Percentiles rank a stretch among this genome's conserved stretches.
Conservation (phyloP, 2,888 invertebrate genomes). For the Furcula furcula region DNA sequence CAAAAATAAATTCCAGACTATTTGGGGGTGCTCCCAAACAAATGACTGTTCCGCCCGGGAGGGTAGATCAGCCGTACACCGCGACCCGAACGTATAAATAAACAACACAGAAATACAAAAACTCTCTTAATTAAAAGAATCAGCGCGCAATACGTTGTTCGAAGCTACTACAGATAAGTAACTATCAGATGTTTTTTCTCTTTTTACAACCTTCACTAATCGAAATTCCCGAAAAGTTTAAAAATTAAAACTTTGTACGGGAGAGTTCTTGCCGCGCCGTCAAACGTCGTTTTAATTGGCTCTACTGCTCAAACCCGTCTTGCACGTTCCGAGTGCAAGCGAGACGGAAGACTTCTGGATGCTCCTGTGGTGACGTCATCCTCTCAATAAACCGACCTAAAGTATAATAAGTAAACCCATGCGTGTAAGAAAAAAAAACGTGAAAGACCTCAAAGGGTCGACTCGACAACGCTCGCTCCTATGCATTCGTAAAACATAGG, state of each 20-base stretch:
- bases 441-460: constrained; percentile 16
- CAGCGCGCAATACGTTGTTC: constrained; percentile 23
- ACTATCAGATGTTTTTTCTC: background rate
- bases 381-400: constrained; percentile 45
- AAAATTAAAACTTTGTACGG: constrained; percentile 15
- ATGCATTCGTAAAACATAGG: constrained; percentile 14
- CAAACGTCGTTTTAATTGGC: constrained; percentile 28
- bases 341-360: constrained; percentile 47
- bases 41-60: constrained; percentile 4
- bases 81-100: constrained; percentile 5
- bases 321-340: constrained; percentile 37
- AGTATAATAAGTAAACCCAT: constrained; percentile 50
- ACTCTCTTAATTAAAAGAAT: constrained; percentile 40
- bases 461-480: constrained; percentile 8
- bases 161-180: constrained; percentile 3
- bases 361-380: constrained; percentile 60
- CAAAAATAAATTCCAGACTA: constrained; percentile 11
- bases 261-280: constrained; percentile 13
- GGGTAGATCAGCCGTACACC: constrained; percentile 7
- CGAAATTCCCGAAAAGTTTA: constrained; percentile 9
- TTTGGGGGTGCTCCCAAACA: constrained; percentile 5
- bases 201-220: constrained; percentile 7
- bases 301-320: constrained; percentile 30
- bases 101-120: constrained; percentile 32
- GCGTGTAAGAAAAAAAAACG: constrained; percentile 23